Evolutionary conservation across 1,140 invertebrate species (phyloP).

Genomic region (Lamellibrachia luymesi): DNA sequence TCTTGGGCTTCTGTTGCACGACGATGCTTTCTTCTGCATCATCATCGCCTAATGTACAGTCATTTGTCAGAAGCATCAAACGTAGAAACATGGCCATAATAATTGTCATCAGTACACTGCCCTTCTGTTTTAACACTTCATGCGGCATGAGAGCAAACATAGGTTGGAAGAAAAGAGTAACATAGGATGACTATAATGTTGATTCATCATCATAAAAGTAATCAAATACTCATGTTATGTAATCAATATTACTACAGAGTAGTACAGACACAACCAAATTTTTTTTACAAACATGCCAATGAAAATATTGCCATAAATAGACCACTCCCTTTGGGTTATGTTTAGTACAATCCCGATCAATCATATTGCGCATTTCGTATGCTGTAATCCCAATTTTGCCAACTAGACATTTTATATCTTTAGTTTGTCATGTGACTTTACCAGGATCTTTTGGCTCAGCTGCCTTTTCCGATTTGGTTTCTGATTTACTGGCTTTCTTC

Average conservation of each 20-base stretch:
- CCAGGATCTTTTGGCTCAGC: background rate
- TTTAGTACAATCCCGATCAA: too few species aligned
- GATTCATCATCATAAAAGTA: background rate
- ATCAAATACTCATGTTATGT: background rate
- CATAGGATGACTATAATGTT: background rate
- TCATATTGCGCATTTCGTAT: background rate
- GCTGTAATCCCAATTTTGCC: background rate
- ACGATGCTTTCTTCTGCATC: background rate
- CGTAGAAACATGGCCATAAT: too few species aligned
- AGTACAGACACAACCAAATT: too few species aligned
- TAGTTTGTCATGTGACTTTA: slow-evolving; percentile 6
- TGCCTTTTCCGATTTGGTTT: background rate
- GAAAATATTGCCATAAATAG: too few species aligned
- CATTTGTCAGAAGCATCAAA: background rate
- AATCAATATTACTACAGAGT: too few species aligned
- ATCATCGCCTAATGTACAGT: background rate
- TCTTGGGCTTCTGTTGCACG: background rate
- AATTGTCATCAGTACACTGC: background rate
- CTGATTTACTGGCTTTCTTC: slow-evolving; percentile 27
- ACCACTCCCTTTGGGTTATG: too few species aligned
- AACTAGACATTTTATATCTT: background rate
- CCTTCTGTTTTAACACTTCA: background rate
- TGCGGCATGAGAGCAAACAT: background rate
- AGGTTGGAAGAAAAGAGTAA: background rate
- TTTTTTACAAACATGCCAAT: too few species aligned